Conservation (phyloP, 2,888 invertebrate species). For the Argynnis bischoffii region DNA sequence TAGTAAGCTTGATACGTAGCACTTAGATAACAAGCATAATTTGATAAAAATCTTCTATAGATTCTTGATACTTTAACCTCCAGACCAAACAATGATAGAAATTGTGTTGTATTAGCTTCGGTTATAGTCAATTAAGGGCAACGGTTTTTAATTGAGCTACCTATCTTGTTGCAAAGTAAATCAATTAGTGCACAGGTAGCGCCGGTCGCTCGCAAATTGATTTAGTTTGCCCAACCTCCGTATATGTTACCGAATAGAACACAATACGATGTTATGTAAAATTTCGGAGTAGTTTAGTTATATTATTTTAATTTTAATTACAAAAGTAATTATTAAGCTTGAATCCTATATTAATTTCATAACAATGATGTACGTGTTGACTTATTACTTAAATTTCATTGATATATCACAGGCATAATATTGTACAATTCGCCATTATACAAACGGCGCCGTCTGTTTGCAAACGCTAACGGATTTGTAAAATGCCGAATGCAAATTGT, state of each 20-base stretch:
- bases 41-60: neutral
- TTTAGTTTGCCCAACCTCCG: slow-evolving; percentile 46
- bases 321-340: neutral
- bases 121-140: slow-evolving; percentile 20
- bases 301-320: neutral
- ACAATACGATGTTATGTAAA: neutral
- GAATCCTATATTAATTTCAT: neutral
- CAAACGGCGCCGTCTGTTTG: no score
- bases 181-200: slow-evolving; percentile 70
- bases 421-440: no score
- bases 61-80: neutral
- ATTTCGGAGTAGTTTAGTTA: neutral
- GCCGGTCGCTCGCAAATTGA: slow-evolving; percentile 46
- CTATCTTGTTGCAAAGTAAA: slow-evolving; percentile 62
- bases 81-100: slow-evolving; percentile 1
- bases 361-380: no score
- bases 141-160: slow-evolving; percentile 31
- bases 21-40: no score
- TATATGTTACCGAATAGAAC: slow-evolving; percentile 7
- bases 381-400: no score
- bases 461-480: no score
- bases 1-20: no score
- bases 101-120: slow-evolving; percentile 9
- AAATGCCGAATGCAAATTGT: no score
- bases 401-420: no score